Conservation (phyloP, 23 tunicate genomes). For the Styela plicata region DNA sequence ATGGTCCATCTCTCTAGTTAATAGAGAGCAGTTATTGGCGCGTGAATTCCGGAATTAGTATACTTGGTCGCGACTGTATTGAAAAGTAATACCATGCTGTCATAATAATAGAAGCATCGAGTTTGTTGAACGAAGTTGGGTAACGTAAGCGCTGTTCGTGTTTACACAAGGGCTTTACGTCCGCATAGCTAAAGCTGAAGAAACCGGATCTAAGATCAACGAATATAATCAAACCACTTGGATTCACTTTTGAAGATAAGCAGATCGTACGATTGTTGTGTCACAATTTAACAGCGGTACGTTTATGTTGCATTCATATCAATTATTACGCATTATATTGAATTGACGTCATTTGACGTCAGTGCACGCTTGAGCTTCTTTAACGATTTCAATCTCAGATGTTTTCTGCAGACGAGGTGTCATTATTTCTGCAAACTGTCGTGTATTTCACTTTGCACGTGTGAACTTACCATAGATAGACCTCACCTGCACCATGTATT, state of each 20-base stretch:
- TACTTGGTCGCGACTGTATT: not conserved
- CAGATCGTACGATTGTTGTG: not conserved
- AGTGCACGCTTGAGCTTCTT: not conserved
- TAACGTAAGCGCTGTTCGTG: not conserved
- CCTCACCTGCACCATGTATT: too few species aligned
- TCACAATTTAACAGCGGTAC: not conserved
- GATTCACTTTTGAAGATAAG: not conserved
- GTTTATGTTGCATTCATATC: not conserved
- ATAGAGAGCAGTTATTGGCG: not conserved
- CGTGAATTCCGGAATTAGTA: not conserved
- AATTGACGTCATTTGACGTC: not conserved
- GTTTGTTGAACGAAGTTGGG: not conserved
- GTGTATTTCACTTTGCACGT: too few species aligned
- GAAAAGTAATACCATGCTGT: not conserved
- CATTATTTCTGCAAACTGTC: not conserved
- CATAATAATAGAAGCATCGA: not conserved
- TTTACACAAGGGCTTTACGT: not conserved
- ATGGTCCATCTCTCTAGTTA: not conserved
- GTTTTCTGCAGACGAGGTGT: not conserved
- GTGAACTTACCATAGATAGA: too few species aligned
- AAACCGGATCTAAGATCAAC: not conserved
- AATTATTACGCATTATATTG: not conserved
- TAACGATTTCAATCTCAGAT: not conserved
- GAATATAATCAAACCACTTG: not conserved
- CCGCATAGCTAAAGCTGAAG: not conserved